Evolutionary conservation across 2,888 invertebrate genomes (phyloP).

Genomic region (Mallateleia sp.): DNA sequence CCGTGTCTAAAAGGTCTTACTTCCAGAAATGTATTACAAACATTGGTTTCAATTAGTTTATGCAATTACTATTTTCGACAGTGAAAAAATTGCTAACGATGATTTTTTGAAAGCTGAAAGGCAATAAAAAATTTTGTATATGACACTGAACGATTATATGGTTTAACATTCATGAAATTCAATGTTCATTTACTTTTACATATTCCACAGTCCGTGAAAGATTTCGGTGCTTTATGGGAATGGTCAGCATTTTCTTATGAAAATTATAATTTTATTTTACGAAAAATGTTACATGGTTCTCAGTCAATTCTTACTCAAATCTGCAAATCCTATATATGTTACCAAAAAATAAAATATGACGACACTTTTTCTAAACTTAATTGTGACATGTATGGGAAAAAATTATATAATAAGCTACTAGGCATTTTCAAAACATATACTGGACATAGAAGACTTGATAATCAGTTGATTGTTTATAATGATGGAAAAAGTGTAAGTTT

Average conservation of each 20-base stretch:
- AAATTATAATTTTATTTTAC: conserved; percentile 48
- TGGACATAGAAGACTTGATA: conserved; percentile 17
- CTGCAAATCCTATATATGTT: conserved; percentile 53
- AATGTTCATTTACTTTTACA: conserved; percentile 71
- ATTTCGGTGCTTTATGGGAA: conserved; percentile 69
- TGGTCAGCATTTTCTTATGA: conserved; percentile 71
- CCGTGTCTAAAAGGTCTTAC: conserved; percentile 51
- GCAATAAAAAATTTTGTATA: conserved; percentile 62
- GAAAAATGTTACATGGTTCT: conserved; percentile 46
- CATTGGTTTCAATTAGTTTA: conserved; percentile 63
- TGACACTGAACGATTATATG: conserved; percentile 60
- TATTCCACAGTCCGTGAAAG: conserved; percentile 42
- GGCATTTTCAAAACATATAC: conserved; percentile 30
- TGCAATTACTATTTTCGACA: conserved; percentile 47
- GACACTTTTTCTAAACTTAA: conserved; percentile 15
- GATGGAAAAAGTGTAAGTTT: conserved; percentile 20
- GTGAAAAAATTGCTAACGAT: conserved; percentile 22
- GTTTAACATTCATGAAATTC: conserved; percentile 49
- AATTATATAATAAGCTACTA: conserved; percentile 18
- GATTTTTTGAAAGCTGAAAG: conserved; percentile 36
- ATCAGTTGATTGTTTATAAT: conserved; percentile 17
- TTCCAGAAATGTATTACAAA: conserved; percentile 50
- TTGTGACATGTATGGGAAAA: conserved; percentile 20
- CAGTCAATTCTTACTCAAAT: conserved; percentile 56
- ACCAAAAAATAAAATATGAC: conserved; percentile 37